Base-by-base conservation (phyloP, 1,140 invertebrate genomes). In the Sminthurides bifidus region DNA sequence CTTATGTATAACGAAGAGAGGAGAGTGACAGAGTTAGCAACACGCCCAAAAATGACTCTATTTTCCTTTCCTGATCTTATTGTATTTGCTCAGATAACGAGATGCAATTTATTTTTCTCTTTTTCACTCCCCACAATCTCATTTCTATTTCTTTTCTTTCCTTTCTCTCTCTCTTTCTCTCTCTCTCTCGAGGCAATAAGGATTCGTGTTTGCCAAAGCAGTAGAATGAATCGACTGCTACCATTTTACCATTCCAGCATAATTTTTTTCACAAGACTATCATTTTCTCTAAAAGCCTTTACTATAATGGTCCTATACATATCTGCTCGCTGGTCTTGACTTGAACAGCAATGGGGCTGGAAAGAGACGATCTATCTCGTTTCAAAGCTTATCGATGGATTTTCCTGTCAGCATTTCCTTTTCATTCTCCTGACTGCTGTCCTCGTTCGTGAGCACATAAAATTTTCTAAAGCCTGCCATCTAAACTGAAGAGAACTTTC, bases 11-110 rank as follows among this genome's bases (percentile, higher is more conserved):
- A n/a, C n/a, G n/a, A n/a, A n/a, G n/a, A n/a, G n/a, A n/a, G n/a
- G n/a, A n/a, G n/a, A n/a, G n/a, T n/a, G n/a, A 44, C 46, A 51
- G 35, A 38, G 49, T 40, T 54, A 52, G 43, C 48, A 63, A 56
- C 64, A 60, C 65, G 63, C 63, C 60, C 65, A 61, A 64, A 65
- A 63, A 63, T 57, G 65, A 65, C 53, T 63, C 57, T 54, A 58
- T 63, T 50, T 49, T 65, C 54, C 54, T 60, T 61, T 48, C 58
- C 59, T 45, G 67, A 68, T 64, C 63, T 61, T 62, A 66, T 65
- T 61, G 63, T 60, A 61, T 66, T 56, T 54, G 41, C 58, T 52
- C 12, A 52, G 50, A 52, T 52, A 52, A 52, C 50, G 37, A 52
- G 50, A 52, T 52, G 37, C 50, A 40, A 52, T 52, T 52, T 52